Evolutionary conservation across 2,797 vertebrate genomes (phyloP).

Genomic region (Spinus olivaceus): DNA sequence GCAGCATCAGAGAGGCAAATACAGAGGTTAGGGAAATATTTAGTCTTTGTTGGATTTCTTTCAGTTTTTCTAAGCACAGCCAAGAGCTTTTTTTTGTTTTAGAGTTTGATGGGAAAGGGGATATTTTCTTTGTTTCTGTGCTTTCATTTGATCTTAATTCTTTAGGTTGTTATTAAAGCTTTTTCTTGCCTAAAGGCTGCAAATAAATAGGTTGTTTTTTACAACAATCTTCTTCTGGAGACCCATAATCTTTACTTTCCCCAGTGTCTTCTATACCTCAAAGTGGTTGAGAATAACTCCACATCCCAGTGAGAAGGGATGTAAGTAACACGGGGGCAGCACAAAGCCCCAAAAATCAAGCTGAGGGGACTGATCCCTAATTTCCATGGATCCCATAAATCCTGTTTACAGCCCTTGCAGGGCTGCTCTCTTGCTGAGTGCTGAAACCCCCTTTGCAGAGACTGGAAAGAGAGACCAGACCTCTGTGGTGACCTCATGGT

Average conservation of each 20-base stretch:
- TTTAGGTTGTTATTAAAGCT: neutral
- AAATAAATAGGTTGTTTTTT: neutral
- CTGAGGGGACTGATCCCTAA: accelerated
- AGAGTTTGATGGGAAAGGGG: neutral
- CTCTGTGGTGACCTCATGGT: neutral
- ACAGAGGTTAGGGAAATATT: neutral
- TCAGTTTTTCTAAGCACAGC: neutral
- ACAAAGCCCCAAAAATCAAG: neutral
- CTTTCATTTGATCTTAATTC: neutral
- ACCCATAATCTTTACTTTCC: neutral
- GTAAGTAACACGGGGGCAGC: neutral
- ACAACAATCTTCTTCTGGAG: neutral
- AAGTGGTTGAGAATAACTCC: neutral
- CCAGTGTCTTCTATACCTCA: neutral
- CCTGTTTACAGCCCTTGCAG: neutral
- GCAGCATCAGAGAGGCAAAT: neutral
- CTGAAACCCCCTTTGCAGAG: neutral
- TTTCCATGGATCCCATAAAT: neutral
- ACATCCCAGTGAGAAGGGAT: neutral
- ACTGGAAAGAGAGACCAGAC: neutral
- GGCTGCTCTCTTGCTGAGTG: neutral
- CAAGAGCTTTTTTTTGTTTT: neutral
- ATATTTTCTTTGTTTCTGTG: neutral
- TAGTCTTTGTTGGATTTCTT: neutral
- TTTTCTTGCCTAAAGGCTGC: neutral